Evolutionary conservation across 2,113 vertebrate species (phyloP), one percentile per base, ranked within the genome.

Genomic region (Nymphicus hollandicus): DNA sequence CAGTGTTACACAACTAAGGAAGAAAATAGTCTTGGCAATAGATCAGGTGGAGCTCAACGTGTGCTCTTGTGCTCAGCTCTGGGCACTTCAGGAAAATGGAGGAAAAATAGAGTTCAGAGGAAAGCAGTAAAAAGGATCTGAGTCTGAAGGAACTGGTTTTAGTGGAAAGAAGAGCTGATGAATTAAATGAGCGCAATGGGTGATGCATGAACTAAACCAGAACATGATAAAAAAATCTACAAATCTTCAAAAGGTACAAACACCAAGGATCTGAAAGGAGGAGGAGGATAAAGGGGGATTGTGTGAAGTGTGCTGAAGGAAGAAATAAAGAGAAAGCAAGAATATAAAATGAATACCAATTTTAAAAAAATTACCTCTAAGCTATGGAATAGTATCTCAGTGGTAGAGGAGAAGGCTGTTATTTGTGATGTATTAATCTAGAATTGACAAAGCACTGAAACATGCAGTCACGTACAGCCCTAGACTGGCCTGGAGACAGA

Each of bases 371-470:
- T 58, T 72, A 86, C 76, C 72, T 79, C 68, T 81, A 81, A 96
- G 79, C 61, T 81, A 84, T 37, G n/a, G 63, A 78, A 58, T 17
- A 91, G 44, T 43, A 66, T 81, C 56, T 70, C 73, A 91, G 49
- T 50, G 23, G 56, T 41, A 87, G 53, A 89, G 44, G 14, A 91
- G 84, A 89, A 91, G 87, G 86, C 41, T 82, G 91, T 92, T 92
- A 81, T 92, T 95, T 93, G 95, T 95, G 70, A 96, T 53, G 61
- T 87, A 81, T 89, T 91, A 94, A 95, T 94, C 88, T 85, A 81
- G 56, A 95, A 91, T 35, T 91, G 88, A 91, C 91, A 94, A 95
- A 96, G 81, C 89, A 84, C 65, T 74, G 83, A 93, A 94, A 96
- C 66, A 91, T 53, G 80, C 72, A 91, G 64, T 56, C 76, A 81